Conservation (phyloP, 2,113 vertebrate genomes). For the Sorex araneus region DNA sequence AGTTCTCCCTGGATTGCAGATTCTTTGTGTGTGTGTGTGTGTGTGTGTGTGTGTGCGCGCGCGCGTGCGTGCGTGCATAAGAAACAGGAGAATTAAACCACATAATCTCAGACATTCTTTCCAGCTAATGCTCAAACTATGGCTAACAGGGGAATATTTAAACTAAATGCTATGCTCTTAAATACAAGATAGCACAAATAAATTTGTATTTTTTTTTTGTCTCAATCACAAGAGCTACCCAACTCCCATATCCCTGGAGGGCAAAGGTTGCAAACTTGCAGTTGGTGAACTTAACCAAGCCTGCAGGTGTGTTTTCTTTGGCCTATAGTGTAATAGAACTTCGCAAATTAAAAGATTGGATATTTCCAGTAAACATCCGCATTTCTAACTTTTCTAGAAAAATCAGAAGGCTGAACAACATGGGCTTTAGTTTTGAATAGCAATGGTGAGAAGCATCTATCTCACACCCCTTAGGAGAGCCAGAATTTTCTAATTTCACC, state of each 20-base stretch:
- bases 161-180: constrained; percentile 68
- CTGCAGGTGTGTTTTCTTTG: constrained; percentile 64
- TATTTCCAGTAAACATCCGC: constrained; percentile 66
- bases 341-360: constrained; percentile 56
- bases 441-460: background rate
- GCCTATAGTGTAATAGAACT: constrained; percentile 38
- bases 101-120: constrained; percentile 61
- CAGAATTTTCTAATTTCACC: background rate
- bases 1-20: constrained; percentile 62
- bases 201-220: constrained; percentile 64
- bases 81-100: constrained; percentile 56
- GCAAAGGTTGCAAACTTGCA: constrained; percentile 34
- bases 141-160: constrained; percentile 67
- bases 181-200: constrained; percentile 64
- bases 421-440: constrained; percentile 12
- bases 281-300: constrained; percentile 1
- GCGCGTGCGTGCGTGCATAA: background rate
- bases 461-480: background rate
- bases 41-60: no score
- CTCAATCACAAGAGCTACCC: constrained; percentile 31
- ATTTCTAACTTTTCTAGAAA: constrained; percentile 59
- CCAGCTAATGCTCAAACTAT: constrained; percentile 58
- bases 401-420: background rate
- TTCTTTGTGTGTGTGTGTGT: background rate
- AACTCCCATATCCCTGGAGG: constrained; percentile 22